phyloP scores from a whole-genome alignment of 2,113 vertebrate genomes.

The Bombycilla garrulus region DNA sequence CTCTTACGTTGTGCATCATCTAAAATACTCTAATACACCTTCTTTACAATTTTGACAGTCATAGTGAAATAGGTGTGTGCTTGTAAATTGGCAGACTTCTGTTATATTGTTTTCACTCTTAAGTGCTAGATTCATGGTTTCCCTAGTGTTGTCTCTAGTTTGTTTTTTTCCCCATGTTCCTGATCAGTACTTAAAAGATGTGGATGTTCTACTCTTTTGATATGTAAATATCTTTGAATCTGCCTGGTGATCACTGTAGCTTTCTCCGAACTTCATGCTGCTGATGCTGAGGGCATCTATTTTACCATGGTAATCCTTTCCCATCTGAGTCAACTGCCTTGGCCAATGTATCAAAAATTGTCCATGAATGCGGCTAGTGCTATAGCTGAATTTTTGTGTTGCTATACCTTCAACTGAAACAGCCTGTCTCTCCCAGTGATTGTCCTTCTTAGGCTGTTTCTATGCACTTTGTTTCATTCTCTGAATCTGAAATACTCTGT shows the following conservation, averaged over 20 bases:
- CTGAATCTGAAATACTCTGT: neutral
- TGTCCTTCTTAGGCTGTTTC: neutral
- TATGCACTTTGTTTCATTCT: neutral
- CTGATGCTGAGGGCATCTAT: neutral
- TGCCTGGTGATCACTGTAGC: neutral
- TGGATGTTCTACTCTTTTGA: neutral
- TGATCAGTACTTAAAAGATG: neutral
- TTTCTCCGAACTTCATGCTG: neutral
- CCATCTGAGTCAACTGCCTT: accelerated
- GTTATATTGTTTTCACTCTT: neutral
- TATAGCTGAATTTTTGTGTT: neutral
- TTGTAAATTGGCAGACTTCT: neutral
- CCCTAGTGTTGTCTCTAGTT: neutral
- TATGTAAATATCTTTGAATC: neutral
- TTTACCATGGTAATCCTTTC: neutral
- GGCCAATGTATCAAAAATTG: neutral
- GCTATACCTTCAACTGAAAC: neutral
- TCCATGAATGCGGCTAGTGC: neutral
- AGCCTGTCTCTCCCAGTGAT: neutral
- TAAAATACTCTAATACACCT: neutral
- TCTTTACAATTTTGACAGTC: neutral
- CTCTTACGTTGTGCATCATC: neutral
- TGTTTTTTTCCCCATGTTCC: accelerated
- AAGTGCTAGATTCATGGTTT: neutral
- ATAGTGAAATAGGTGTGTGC: neutral